phyloP scores from a whole-genome alignment of 2,888 invertebrate species.

The Acleris literana region DNA sequence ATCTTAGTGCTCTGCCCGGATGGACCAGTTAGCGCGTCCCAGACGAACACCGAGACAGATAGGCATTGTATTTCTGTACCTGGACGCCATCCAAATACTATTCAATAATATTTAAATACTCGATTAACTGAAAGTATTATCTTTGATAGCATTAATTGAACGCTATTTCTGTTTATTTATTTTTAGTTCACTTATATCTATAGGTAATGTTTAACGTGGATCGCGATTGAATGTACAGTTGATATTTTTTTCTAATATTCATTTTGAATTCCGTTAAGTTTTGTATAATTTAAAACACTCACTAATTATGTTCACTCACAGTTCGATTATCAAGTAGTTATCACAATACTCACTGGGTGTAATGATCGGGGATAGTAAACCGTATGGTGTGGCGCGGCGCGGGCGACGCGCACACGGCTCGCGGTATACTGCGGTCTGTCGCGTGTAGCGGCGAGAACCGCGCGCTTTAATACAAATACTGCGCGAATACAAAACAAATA shows the following conservation, averaged over 20 bases:
- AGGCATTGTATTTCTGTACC: slow-evolving; percentile 80
- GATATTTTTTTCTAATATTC: neutral
- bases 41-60: slow-evolving; percentile 68
- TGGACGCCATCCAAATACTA: slow-evolving; percentile 74
- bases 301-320: neutral
- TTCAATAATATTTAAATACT: slow-evolving; percentile 35
- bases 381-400: slow-evolving; percentile 1
- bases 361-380: slow-evolving; percentile 10
- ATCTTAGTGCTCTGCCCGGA: slow-evolving; percentile 39
- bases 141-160: slow-evolving; percentile 12
- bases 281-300: neutral
- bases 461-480: too few relatives aligned
- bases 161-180: slow-evolving; percentile 19
- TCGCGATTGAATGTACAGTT: neutral
- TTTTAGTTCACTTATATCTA: slow-evolving; percentile 13
- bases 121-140: slow-evolving; percentile 23
- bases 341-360: slow-evolving; percentile 16
- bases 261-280: neutral
- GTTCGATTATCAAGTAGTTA: neutral
- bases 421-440: slow-evolving; percentile 11
- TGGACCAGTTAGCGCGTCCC: slow-evolving; percentile 55
- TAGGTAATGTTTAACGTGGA: slow-evolving; percentile 2
- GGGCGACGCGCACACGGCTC: slow-evolving; percentile 26
- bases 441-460: slow-evolving; percentile 3
- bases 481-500: too few relatives aligned